These are phyloP conservation scores for Okamejei kenojei DNA, from an alignment of 2,797 vertebrate genomes.

Conservation along the genomic window DNA sequence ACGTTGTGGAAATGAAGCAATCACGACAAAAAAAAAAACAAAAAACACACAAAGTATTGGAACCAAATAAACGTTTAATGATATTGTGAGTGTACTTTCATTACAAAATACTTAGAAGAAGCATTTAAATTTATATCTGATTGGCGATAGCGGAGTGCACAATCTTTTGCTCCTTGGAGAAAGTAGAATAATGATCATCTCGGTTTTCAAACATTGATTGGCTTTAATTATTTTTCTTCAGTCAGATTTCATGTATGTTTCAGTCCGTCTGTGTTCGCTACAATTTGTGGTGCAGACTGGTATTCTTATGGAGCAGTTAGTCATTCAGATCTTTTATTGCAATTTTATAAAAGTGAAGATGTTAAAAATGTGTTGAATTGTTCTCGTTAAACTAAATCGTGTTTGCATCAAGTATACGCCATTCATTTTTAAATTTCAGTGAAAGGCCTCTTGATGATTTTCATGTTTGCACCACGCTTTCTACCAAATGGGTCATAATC, in stretches of 20 bases:
- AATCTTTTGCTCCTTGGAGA: not conserved
- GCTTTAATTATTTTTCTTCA: not conserved
- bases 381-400: not conserved
- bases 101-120: not conserved
- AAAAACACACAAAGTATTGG: not conserved
- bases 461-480: not conserved
- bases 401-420: not conserved
- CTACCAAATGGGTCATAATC: not conserved
- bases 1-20: not conserved
- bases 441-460: not conserved
- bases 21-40: not conserved
- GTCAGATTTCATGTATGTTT: too few relatives aligned
- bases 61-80: not conserved
- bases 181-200: not conserved
- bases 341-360: not conserved
- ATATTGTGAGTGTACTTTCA: not conserved
- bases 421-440: not conserved
- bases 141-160: not conserved
- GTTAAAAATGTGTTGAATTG: not conserved
- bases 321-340: not conserved
- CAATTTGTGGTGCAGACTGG: not conserved
- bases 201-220: not conserved
- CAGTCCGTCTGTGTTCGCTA: not conserved
- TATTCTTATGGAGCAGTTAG: not conserved
- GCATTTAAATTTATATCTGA: not conserved